Conservation (phyloP, 2,888 invertebrate species). For the Gastracanthus pulcherrimus region DNA sequence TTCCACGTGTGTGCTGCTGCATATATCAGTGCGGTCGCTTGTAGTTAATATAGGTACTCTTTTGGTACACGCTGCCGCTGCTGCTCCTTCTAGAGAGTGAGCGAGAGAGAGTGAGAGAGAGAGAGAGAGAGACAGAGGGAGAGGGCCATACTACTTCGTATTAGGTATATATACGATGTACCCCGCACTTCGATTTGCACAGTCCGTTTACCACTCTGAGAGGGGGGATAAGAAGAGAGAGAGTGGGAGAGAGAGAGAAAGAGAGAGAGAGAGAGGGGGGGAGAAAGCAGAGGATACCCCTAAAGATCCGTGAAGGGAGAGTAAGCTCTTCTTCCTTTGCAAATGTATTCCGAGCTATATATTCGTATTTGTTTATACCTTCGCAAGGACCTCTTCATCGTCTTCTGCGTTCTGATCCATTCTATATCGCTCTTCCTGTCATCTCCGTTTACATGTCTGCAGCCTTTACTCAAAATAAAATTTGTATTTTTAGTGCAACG, state of each 20-base stretch:
- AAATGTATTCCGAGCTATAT: not conserved
- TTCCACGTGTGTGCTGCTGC: slow-evolving; percentile 68
- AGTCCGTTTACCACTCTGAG: slow-evolving; percentile 10
- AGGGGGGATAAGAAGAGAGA: not conserved
- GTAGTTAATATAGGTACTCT: slow-evolving; percentile 39
- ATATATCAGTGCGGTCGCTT: slow-evolving; percentile 65
- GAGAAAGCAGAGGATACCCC: too few relatives aligned
- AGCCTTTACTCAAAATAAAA: too few relatives aligned
- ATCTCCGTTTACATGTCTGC: not conserved
- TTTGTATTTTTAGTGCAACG: too few relatives aligned
- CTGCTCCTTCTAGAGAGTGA: not conserved
- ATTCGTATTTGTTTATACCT: not conserved
- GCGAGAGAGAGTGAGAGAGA: not conserved
- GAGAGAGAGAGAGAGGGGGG: not conserved
- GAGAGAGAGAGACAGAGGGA: not conserved
- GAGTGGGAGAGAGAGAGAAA: not conserved
- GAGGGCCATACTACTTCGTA: not conserved
- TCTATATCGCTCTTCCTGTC: not conserved
- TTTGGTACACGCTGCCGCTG: slow-evolving; percentile 10
- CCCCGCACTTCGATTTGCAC: slow-evolving; percentile 29
- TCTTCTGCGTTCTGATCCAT: not conserved
- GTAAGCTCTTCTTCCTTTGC: not conserved
- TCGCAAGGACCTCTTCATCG: not conserved
- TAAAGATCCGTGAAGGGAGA: not conserved
- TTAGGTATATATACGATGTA: too few relatives aligned